A percentile compares a stretch with the other conserved stretches of the same genome.
Conservation (phyloP, 35 echinoderm and acorn worm genomes). For the Ptychodera flava region DNA sequence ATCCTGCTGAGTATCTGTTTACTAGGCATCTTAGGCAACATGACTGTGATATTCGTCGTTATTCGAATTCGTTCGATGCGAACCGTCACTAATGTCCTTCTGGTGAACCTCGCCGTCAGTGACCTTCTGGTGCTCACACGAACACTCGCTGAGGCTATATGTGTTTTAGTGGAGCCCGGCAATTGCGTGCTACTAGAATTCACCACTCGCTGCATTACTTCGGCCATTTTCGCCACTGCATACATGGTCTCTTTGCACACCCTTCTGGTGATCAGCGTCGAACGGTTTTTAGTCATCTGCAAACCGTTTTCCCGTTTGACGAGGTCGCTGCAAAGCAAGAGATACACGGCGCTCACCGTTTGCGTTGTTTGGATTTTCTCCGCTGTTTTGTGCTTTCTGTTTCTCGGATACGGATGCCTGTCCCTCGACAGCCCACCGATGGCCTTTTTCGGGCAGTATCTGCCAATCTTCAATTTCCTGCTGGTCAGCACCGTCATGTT, state of each 20-base stretch:
- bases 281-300: background rate
- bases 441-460: background rate
- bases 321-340: background rate
- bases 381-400: background rate
- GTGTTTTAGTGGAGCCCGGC: background rate
- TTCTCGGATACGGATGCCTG: background rate
- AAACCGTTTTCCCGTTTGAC: background rate
- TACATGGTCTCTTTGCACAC: background rate
- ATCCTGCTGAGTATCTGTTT: background rate
- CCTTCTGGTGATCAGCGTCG: background rate
- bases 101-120: background rate
- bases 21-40: background rate
- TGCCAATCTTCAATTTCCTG: background rate
- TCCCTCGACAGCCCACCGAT: background rate
- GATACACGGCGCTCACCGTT: background rate
- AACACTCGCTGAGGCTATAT: background rate
- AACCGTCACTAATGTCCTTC: background rate
- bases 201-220: background rate
- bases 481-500: background rate
- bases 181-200: background rate
- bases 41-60: background rate
- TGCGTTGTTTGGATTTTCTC: background rate
- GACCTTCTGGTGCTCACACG: background rate
- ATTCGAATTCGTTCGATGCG: background rate
- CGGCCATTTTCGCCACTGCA: background rate